phyloP scores from a whole-genome alignment of 2,113 vertebrate species.

The Scolopax mira region DNA sequence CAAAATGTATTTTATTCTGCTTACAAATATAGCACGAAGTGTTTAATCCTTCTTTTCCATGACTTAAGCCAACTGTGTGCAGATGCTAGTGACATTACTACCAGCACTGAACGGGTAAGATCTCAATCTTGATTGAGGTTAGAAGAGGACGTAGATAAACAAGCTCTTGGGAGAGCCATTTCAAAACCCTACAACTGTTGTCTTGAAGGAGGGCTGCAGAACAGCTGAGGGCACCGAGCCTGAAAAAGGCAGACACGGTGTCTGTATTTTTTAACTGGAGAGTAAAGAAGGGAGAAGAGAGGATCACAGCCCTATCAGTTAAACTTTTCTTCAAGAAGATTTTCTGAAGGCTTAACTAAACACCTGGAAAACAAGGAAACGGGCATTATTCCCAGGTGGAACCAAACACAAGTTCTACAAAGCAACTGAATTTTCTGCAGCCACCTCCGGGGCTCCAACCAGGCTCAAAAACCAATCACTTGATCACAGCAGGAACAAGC shows the following conservation, averaged over 20 bases:
- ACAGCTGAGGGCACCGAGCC: not conserved
- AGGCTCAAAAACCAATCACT: not conserved
- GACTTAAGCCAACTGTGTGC: not conserved
- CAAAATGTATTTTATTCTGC: constrained; percentile 35
- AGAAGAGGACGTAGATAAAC: not conserved
- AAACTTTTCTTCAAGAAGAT: not conserved
- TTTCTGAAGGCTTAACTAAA: not conserved
- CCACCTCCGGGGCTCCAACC: not conserved
- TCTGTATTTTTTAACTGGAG: not conserved
- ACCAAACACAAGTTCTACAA: not conserved
- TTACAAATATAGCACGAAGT: constrained; percentile 48
- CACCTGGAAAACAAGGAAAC: not conserved
- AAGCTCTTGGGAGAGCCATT: not conserved
- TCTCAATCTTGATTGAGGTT: not conserved
- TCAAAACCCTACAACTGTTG: not conserved
- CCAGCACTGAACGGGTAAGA: not conserved
- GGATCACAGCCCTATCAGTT: not conserved
- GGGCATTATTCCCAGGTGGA: not conserved
- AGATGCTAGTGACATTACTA: not conserved
- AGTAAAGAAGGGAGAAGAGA: not conserved
- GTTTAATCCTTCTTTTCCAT: constrained; percentile 55
- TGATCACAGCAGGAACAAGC: not conserved
- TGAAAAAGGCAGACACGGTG: not conserved
- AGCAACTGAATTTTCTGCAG: not conserved
- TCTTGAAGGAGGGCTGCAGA: not conserved